Conservation (phyloP, 1,140 invertebrate genomes). For the Ruditapes philippinarum region DNA sequence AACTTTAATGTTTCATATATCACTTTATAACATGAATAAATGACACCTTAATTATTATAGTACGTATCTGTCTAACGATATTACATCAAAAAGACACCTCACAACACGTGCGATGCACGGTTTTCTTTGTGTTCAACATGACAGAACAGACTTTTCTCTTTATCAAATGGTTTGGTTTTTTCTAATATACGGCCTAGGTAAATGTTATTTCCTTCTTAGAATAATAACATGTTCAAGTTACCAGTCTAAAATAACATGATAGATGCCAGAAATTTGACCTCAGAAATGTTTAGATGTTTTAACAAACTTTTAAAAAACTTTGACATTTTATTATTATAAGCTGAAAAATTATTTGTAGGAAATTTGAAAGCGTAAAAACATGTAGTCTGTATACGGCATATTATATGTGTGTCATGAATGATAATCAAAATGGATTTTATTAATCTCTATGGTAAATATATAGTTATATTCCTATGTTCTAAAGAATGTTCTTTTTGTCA, state of each 20-base stretch:
- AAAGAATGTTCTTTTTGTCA: too few relatives aligned
- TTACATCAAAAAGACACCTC: slow-evolving; percentile 44
- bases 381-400: too few relatives aligned
- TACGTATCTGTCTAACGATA: slow-evolving; percentile 12
- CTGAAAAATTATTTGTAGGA: too few relatives aligned
- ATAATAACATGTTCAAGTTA: not conserved
- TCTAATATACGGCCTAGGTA: not conserved
- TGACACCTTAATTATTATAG: slow-evolving; percentile 52
- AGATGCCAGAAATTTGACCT: not conserved
- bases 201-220: slow-evolving; percentile 12
- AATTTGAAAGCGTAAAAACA: too few relatives aligned
- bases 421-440: too few relatives aligned
- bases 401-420: too few relatives aligned
- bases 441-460: too few relatives aligned
- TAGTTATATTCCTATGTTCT: too few relatives aligned
- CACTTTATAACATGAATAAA: slow-evolving; percentile 24
- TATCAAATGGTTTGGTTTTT: not conserved
- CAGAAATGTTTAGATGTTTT: too few relatives aligned
- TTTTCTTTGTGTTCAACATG: slow-evolving; percentile 29
- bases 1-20: slow-evolving; percentile 56
- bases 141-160: not conserved
- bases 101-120: not conserved
- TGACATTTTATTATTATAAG: too few relatives aligned
- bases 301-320: too few relatives aligned
- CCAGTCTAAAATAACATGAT: not conserved